These are phyloP conservation scores for Lepilemur septentrionalis DNA, from an alignment of 2,797 vertebrate genomes.

Conservation along the genomic window DNA sequence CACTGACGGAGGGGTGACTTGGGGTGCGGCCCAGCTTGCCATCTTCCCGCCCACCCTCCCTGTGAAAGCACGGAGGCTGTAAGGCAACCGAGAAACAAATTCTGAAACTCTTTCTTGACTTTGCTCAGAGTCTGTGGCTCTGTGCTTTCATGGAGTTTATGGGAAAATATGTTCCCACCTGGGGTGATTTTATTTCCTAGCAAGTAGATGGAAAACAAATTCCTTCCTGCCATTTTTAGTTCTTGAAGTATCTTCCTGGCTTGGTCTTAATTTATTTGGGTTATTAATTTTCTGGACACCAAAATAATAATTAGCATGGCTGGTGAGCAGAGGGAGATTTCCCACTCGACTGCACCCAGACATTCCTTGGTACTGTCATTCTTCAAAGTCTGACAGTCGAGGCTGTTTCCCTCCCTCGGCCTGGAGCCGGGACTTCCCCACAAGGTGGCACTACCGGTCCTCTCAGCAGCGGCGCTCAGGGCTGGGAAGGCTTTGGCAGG, in stretches of 20 bases:
- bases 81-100: neutral
- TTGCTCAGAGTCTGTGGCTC: neutral
- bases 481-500: neutral
- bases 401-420: slow-evolving; percentile 20
- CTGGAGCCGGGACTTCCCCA: slow-evolving; percentile 63
- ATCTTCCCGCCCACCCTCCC: neutral
- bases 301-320: slow-evolving; percentile 76
- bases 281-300: slow-evolving; percentile 77
- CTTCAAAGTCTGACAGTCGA: slow-evolving; percentile 14
- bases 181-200: slow-evolving; percentile 61
- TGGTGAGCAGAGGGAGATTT: slow-evolving; percentile 66
- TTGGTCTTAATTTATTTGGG: slow-evolving; percentile 51
- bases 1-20: accelerated
- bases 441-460: slow-evolving; percentile 84
- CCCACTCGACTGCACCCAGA: slow-evolving; percentile 34
- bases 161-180: neutral
- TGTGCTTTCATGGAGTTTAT: neutral
- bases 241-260: slow-evolving; percentile 41
- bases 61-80: neutral
- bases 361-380: slow-evolving; percentile 12
- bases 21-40: accelerated
- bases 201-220: slow-evolving; percentile 49
- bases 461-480: neutral
- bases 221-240: slow-evolving; percentile 37
- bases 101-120: neutral